These are phyloP conservation scores for Arctia plantaginis DNA, from an alignment of 2,888 invertebrate species.

Conservation along the genomic window DNA sequence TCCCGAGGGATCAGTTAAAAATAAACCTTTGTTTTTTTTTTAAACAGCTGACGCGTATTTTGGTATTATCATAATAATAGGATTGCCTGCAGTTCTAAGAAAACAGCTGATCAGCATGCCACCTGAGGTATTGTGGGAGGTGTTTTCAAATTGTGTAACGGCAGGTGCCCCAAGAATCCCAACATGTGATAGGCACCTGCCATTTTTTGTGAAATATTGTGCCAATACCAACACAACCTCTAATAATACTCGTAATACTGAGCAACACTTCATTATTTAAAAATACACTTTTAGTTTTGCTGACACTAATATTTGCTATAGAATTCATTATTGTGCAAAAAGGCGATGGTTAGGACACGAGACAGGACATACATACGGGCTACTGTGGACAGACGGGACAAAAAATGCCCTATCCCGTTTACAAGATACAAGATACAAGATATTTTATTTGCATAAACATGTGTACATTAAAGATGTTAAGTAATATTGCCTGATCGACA, in stretches of 20 bases:
- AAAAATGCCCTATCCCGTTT: too few species aligned
- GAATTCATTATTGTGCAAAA: too few species aligned
- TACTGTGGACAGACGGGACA: too few species aligned
- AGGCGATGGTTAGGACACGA: too few species aligned
- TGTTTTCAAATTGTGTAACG: background rate
- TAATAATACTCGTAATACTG: too few species aligned
- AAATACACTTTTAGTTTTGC: background rate
- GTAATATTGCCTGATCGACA: too few species aligned
- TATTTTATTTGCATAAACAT: too few species aligned
- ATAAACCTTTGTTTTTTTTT: background rate
- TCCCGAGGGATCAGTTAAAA: background rate
- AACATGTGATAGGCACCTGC: background rate
- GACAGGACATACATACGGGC: too few species aligned
- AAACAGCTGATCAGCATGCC: slow-evolving; percentile 5
- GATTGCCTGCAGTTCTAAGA: background rate
- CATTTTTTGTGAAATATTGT: background rate
- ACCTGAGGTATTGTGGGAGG: background rate
- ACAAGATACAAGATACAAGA: too few species aligned
- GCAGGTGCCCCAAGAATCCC: background rate
- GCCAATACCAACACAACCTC: background rate
- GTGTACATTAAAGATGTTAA: too few species aligned
- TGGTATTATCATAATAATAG: background rate
- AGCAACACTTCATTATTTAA: background rate
- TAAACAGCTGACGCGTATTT: slow-evolving; percentile 1
- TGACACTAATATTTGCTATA: background rate